Evolutionary conservation across 2,888 invertebrate species (phyloP).

Genomic region (Saturnia pavonia): DNA sequence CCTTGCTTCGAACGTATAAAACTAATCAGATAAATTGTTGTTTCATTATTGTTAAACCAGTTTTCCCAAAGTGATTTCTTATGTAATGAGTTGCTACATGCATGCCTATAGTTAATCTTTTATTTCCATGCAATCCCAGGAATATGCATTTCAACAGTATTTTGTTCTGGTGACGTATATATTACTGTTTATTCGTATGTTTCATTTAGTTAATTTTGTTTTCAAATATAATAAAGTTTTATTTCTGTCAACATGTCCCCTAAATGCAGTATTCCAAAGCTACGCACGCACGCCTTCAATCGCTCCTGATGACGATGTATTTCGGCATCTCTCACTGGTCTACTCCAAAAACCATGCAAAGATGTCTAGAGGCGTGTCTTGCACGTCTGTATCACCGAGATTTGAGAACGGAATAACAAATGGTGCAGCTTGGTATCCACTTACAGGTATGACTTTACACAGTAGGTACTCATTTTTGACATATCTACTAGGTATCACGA

Average conservation of each 20-base stretch:
- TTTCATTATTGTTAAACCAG: too few relatives aligned
- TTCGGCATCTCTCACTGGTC: conserved; percentile 90
- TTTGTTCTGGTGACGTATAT: conserved; percentile 86
- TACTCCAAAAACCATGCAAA: conserved; percentile 94
- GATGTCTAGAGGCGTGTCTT: conserved; percentile 93
- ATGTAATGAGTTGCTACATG: too few relatives aligned
- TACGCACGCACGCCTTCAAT: conserved; percentile 90
- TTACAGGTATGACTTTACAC: conserved; percentile 81
- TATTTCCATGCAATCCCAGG: conserved; percentile 77
- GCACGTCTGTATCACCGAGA: conserved; percentile 87
- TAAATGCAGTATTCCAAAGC: conserved; percentile 92
- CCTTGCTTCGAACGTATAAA: too few relatives aligned
- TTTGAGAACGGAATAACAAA: conserved; percentile 96
- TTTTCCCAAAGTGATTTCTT: too few relatives aligned
- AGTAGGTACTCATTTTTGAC: not conserved
- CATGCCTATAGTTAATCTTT: conserved; percentile 24
- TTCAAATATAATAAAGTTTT: conserved; percentile 27
- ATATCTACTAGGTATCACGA: too few relatives aligned
- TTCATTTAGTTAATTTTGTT: not conserved
- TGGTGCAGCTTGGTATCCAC: conserved; percentile 96
- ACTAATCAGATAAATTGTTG: too few relatives aligned
- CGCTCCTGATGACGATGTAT: conserved; percentile 96
- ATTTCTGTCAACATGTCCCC: conserved; percentile 77
- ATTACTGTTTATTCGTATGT: too few relatives aligned
- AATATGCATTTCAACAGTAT: conserved; percentile 88